Evolutionary conservation across 1,140 invertebrate genomes (phyloP), one percentile per base, ranked within the genome.

Genomic region (Plectus sambesii): DNA sequence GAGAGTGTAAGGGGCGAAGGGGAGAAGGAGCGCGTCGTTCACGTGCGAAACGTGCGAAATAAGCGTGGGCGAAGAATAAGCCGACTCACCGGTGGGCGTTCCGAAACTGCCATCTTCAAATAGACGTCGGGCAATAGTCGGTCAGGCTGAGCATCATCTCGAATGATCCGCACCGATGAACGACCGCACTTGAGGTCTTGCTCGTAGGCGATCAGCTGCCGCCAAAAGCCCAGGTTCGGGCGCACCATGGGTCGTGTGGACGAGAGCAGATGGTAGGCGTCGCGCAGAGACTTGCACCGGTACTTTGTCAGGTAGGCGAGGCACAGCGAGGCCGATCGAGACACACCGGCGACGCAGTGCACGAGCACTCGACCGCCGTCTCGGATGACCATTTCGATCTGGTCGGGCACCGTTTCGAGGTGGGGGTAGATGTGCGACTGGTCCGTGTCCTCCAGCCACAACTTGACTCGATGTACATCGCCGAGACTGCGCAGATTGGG

Each of bases 161-260:
- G 29, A 8, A 66, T 55, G 25, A 66, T 47, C 19, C 63, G 38
- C 8, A 66, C 63, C 1, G 62, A 66, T 5, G 64, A 61, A 23
- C 58, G 45, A 42, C 59, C 68, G 22, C 60, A 56, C 42, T 66
- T 66, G 12, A 61, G 39, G 27, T 59, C 58, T 52, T 78, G 74
- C 69, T 92, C 87, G 59, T 58, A 92, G 75, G 75, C 72, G 24
- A 80, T 73, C 5, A 93, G 73, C 67, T 92, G 87, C 37, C 79
- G 75, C 76, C 88, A 87, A 74, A 93, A 93, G 3, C 84, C 84
- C 5, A 81, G 79, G 69, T 93, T 93, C 1, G 87, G 87, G 56
- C 82, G 78, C 44, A 90, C 82, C 68, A 85, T 81, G 1, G 82
- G 78, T 47, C 87, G 72, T 42, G 66, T 66, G 8, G 49, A 55